Percentiles rank a stretch among this genome's conserved stretches.
Evolutionary conservation across 2,797 vertebrate genomes (phyloP).

Genomic region (Syncerus caffer): DNA sequence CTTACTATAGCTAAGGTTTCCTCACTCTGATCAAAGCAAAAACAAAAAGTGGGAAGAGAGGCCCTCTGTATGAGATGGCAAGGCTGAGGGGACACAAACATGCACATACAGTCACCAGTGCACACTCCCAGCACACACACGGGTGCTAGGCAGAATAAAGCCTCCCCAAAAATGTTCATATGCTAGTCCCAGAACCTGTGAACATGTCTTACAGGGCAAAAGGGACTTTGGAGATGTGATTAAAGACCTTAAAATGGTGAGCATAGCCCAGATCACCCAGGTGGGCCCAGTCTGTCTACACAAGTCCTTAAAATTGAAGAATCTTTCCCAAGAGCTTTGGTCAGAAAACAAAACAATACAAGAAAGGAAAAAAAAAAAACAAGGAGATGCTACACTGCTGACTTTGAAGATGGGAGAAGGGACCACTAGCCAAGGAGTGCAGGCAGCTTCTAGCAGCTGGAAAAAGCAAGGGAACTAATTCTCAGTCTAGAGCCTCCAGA

Average conservation of each 20-base stretch:
- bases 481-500: not conserved
- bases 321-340: not conserved
- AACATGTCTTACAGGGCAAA: not conserved
- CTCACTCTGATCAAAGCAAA: slow-evolving; percentile 20
- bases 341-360: not conserved
- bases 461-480: not conserved
- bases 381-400: not conserved
- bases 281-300: not conserved
- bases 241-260: not conserved
- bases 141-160: not conserved
- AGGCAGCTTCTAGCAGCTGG: not conserved
- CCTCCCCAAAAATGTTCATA: not conserved
- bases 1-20: slow-evolving; percentile 6
- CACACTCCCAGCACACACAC: not conserved
- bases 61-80: not conserved
- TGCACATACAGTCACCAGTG: not conserved
- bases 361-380: not conserved
- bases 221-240: not conserved
- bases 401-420: not conserved
- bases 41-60: not conserved
- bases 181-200: not conserved
- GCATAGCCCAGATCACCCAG: not conserved
- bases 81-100: not conserved
- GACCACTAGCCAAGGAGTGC: not conserved
- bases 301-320: not conserved